phyloP scores from a whole-genome alignment of 2,113 vertebrate species.

The Carlito syrichta region DNA sequence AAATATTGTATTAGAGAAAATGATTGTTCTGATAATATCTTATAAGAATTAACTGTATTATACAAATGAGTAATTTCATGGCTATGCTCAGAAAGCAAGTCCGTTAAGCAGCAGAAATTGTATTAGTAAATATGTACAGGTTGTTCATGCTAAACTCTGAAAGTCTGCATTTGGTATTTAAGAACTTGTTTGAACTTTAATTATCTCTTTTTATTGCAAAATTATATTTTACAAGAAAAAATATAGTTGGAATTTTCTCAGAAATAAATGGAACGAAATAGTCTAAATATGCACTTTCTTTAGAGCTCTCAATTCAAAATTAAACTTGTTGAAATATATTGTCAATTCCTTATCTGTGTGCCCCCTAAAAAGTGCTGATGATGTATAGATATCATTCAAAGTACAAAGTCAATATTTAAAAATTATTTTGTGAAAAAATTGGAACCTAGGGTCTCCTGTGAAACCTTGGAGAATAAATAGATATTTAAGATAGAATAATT shows the following conservation, averaged over 20 bases:
- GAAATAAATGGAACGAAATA: constrained; percentile 33
- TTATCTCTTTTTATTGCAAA: constrained; percentile 45
- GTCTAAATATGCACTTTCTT: not conserved
- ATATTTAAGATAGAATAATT: not conserved
- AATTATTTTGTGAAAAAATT: not conserved
- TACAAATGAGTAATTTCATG: not conserved
- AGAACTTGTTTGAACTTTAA: constrained; percentile 42
- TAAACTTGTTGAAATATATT: constrained; percentile 51
- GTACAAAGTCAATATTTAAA: not conserved
- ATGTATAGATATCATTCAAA: not conserved
- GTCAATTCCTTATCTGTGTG: constrained; percentile 35
- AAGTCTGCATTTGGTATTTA: not conserved
- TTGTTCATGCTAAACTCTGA: not conserved
- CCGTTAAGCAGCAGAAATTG: not conserved
- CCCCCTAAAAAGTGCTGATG: not conserved
- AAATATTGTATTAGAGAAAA: not conserved
- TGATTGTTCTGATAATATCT: not conserved
- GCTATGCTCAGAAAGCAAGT: not conserved
- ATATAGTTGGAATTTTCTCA: constrained; percentile 31
- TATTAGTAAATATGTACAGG: not conserved
- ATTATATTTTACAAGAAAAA: not conserved
- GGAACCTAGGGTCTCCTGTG: not conserved
- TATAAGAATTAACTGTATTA: not conserved
- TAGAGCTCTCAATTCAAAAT: constrained; percentile 19
- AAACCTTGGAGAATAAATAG: not conserved